These are phyloP conservation scores for Hemicrepidius hirtus DNA, from an alignment of 2,888 invertebrate species.

Conservation along the genomic window DNA sequence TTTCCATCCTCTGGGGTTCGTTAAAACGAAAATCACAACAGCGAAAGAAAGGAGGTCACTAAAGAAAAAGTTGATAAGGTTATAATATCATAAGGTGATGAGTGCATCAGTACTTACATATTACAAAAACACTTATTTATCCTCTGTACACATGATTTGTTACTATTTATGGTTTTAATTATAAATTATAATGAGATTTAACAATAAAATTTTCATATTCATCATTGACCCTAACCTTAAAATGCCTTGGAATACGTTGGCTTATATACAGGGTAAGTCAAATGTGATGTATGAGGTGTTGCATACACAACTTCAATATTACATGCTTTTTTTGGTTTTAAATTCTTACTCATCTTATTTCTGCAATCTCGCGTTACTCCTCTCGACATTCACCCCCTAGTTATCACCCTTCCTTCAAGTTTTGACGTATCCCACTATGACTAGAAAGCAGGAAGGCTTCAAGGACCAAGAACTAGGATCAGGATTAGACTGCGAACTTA, in stretches of 20 bases:
- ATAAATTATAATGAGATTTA: conserved; percentile 15
- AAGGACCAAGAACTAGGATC: too few species aligned
- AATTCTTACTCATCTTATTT: too few species aligned
- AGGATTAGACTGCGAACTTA: too few species aligned
- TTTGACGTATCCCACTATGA: too few species aligned
- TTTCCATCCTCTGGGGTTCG: conserved; percentile 74
- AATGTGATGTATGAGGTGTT: neutral
- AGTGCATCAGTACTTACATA: conserved; percentile 21
- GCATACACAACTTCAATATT: too few species aligned
- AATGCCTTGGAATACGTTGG: neutral
- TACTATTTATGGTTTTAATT: conserved; percentile 1
- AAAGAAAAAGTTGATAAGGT: conserved; percentile 11
- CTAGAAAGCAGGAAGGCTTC: too few species aligned
- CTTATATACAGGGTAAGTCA: neutral
- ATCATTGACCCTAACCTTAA: conserved; percentile 20
- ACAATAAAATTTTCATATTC: conserved; percentile 19
- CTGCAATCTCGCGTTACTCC: too few species aligned
- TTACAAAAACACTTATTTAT: neutral
- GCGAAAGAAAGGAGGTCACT: conserved; percentile 29
- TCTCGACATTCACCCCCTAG: too few species aligned
- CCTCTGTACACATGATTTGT: neutral
- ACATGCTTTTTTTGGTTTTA: too few species aligned
- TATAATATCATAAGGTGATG: conserved; percentile 21
- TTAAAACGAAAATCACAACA: conserved; percentile 23
- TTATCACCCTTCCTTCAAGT: too few species aligned